Evolutionary conservation across 2,797 vertebrate genomes (phyloP), one percentile per base, ranked within the genome.

Genomic region (Protonibea diacanthus): DNA sequence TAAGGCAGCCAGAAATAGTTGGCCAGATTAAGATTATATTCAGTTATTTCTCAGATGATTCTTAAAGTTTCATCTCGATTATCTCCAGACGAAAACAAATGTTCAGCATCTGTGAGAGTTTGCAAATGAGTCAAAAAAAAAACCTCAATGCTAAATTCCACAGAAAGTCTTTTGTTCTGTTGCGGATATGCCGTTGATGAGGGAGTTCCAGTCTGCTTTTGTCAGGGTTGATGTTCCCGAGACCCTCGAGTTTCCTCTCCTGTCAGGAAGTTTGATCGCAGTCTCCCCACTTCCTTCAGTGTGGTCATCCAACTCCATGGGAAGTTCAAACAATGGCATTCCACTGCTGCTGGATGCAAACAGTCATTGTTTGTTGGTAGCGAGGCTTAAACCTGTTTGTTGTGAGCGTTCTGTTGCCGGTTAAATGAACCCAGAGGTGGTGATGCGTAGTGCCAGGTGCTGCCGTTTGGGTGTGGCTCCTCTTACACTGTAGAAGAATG

Each of bases 271-370:
- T 80, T 42, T 42, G 86, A 84, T 81, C 86, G 51, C 77, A 69
- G 48, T 73, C 76, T 81, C 77, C 69, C 86, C 14, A 63, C 87
- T 92, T 88, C 81, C 88, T 69, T 85, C 78, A 82, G 20, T 76
- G 71, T 85, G 78, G 84, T 91, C 89, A 85, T 91, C 83, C 79
- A 75, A 42, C 75, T 70, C 59, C 70, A 86, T 21, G 48, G 88
- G 88, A 89, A 91, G 72, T 82, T 80, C 79, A 83, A 90, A 92
- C 93, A 93, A 93, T 89, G 88, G 87, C 87, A 90, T 93, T 94
- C 85, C 85, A 79, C 71, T 44, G 65, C 25, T 64, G 77, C 67
- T 66, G 76, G 78, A 86, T 74, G 77, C 76, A 88, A 93, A 92
- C 71, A 93, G 58, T 81, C 76, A 47, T 81, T 86, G 80, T 92